Evolutionary conservation across 2,113 vertebrate species (phyloP), one percentile per base, ranked within the genome.

Genomic region (Cercocebus atys): DNA sequence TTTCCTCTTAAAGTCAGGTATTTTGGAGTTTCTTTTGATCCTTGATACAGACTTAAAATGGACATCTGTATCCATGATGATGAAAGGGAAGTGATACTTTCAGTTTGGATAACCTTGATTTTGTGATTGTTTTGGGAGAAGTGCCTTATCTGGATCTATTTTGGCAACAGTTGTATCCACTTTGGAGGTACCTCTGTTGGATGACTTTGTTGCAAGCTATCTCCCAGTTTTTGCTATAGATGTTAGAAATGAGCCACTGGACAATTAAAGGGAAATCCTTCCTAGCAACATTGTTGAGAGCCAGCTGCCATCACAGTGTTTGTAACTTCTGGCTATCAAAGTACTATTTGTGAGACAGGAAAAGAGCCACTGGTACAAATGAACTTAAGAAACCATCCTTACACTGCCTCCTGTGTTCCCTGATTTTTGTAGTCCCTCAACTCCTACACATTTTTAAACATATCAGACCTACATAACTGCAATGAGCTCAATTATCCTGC

Each of bases 11-110:
- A 30, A 96, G 7, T 55, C 64, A 52, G 52, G 3, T 72, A 76
- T 14, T 40, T 59, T 50, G 13, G 20, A 17, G 3, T 79, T 73
- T 96, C 68, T 92, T 96, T 80, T 50, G 64, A 79, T 35, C 10
- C 22, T 94, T 93, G 55, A 55, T 38, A 52, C 10, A 38, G 18
- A 73, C 38, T 91, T 91, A 43, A 97, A 95, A 88, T 47, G 40
- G 52, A 55, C 32, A 50, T 70, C n/a, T 16, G 25, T 45, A 82
- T 64, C 61, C 61, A 64, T 64, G 61, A 64, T 14, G n/a, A 57
- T 59, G 55, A n/a, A 93, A 75, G 14, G 20, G 43, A 92, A 93
- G 23, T 81, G 25, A 59, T 84, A 68, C 47, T n/a, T 92, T 82
- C 47, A 64, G n/a, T 76, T 88, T 75, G n/a, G 35, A 45, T 94